Evolutionary conservation across 1,140 invertebrate genomes (phyloP).

Genomic region (Calephelis virginiensis): DNA sequence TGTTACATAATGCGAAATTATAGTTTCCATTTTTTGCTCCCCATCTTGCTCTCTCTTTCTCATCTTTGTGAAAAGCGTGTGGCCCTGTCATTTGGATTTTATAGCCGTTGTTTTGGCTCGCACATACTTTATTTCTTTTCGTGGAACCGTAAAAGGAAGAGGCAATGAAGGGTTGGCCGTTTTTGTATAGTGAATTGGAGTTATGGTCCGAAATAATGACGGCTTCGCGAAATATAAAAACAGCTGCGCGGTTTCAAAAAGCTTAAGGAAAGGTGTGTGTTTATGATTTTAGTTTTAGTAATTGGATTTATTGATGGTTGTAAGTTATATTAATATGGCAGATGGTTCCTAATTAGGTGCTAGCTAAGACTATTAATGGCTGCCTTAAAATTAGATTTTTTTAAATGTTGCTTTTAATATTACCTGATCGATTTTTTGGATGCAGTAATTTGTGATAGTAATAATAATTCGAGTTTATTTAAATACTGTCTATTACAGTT

Average conservation of each 20-base stretch:
- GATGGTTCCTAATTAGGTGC: not conserved
- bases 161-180: conserved; percentile 73
- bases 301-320: not conserved
- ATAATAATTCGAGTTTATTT: too few species aligned
- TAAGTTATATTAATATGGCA: not conserved
- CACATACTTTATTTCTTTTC: conserved; percentile 75
- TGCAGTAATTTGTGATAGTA: too few species aligned
- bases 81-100: conserved; percentile 73
- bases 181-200: conserved; percentile 62
- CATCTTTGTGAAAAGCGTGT: conserved; percentile 69
- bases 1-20: conserved; percentile 77
- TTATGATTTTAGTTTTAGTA: conserved; percentile 3
- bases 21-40: conserved; percentile 60
- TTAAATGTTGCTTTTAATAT: too few species aligned
- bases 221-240: conserved; percentile 47
- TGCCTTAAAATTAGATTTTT: too few species aligned
- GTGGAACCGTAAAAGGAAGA: conserved; percentile 76
- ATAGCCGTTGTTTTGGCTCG: conserved; percentile 70
- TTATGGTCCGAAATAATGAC: conserved; percentile 71
- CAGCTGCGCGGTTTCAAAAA: conserved; percentile 55
- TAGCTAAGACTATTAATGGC: not conserved
- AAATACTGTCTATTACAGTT: too few species aligned
- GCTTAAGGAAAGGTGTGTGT: conserved; percentile 24
- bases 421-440: too few species aligned
- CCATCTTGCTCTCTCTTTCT: not conserved